Evolutionary conservation across 2,888 invertebrate species (phyloP), one percentile per base, ranked within the genome.

Genomic region (Ennomos quercinarius): DNA sequence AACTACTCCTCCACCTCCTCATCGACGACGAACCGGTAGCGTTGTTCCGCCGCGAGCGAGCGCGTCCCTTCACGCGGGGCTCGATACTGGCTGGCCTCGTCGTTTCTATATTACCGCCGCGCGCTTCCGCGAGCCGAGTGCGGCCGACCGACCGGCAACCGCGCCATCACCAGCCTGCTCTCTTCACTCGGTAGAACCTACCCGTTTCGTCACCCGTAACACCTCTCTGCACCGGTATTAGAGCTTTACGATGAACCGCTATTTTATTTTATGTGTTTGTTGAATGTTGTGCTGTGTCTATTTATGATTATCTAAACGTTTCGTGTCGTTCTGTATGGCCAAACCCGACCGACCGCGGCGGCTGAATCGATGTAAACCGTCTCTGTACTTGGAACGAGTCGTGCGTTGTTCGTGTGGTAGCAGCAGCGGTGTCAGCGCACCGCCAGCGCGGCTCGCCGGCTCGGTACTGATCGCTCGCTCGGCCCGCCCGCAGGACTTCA

Each of bases 401-500:
- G 63, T 44, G 54, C 34, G 5, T 60, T 42, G 52, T 36, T 34
- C 44, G 61, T 61, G 53, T 54, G 12, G 39, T 49, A 49, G 40
- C 11, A 13, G 47, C 55, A 13, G 47, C 5, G 17, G 9, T 38
- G 47, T 48, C 37, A 35, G 35, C 46, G 17, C 17, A 17, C 3
- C 17, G 17, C 2, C 17, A 17, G 17, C 17, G 41, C 8, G 34
- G 27, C 35, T 34, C 51, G 11, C 17, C 17, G 17, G 17, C 17
- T 17, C 17, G 17, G 17, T 17, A 17, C 17, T 17, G 17, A 17
- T 17, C 17, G 17, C 17, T 17, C 17, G 17, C 17, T 17, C 17
- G 17, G 13, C 8, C 37, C 41, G 43, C 27, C 61, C 49, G 63
- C 86, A 97, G 97, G 98, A 98, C 94, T 98, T 98, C 94, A 98